These are phyloP conservation scores for Antrozous pallidus DNA, from an alignment of 2,797 vertebrate genomes.

Conservation along the genomic window DNA sequence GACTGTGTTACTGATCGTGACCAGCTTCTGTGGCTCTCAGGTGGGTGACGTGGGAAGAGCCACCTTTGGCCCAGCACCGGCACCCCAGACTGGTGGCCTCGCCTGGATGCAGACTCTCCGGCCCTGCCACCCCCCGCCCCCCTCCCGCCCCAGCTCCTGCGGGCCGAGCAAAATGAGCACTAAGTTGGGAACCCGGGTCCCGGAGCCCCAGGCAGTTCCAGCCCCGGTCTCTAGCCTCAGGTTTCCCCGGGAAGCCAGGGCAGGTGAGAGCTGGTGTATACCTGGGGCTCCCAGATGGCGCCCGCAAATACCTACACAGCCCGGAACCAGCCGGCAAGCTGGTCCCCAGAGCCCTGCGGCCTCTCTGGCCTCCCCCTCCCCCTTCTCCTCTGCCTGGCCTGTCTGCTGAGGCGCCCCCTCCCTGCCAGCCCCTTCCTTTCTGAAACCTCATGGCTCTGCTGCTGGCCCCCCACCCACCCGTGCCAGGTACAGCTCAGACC, in stretches of 20 bases:
- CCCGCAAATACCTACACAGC: background rate
- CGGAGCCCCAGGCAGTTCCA: background rate
- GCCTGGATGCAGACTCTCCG: conserved; percentile 56
- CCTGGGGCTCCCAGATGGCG: background rate
- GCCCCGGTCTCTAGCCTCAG: background rate
- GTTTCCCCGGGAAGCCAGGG: background rate
- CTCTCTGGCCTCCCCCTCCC: background rate
- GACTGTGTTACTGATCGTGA: conserved; percentile 82
- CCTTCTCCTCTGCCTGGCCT: background rate
- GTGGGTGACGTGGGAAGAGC: conserved; percentile 68
- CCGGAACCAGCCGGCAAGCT: background rate
- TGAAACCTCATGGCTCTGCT: too few relatives aligned
- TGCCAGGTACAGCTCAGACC: background rate
- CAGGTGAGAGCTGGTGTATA: background rate
- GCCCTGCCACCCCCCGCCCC: background rate
- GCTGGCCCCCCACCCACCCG: too few relatives aligned
- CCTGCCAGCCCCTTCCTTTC: background rate
- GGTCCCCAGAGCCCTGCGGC: background rate
- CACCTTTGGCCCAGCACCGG: conserved; percentile 55
- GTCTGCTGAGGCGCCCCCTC: background rate
- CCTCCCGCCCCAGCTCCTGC: background rate
- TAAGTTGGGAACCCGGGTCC: too few relatives aligned
- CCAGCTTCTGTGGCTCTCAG: conserved; percentile 72
- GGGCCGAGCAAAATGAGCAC: too few relatives aligned
- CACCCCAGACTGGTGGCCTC: conserved; percentile 47